phyloP scores from a whole-genome alignment of 2,113 vertebrate species.

The Notarius lentiginosus region DNA sequence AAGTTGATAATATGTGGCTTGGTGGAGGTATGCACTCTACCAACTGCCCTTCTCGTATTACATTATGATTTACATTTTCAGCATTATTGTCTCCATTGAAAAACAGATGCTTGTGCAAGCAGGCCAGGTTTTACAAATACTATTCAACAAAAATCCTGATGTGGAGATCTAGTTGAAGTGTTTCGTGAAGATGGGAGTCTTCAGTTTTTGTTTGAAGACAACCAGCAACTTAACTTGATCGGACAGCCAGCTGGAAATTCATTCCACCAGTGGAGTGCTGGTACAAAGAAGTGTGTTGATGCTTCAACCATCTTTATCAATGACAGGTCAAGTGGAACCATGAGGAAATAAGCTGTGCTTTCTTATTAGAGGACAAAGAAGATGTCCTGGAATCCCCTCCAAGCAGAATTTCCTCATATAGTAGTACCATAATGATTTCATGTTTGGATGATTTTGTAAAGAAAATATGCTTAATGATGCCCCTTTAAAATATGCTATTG shows the following conservation, averaged over 20 bases:
- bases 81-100: not conserved
- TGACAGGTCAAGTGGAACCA: constrained; percentile 7
- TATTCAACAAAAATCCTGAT: not conserved
- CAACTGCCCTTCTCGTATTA: too few species aligned
- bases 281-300: not conserved
- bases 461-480: not conserved
- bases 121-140: not conserved
- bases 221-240: not conserved
- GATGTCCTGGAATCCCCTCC: not conserved
- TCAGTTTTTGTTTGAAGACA: not conserved
- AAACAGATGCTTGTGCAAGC: not conserved
- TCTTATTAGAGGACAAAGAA: not conserved
- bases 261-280: not conserved
- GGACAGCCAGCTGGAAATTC: not conserved
- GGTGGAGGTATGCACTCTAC: too few species aligned
- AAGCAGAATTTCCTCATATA: not conserved
- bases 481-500: not conserved
- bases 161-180: not conserved
- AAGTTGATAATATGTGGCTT: too few species aligned
- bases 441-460: constrained; percentile 16
- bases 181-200: not conserved
- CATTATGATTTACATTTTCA: not conserved
- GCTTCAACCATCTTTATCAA: not conserved
- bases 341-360: not conserved
- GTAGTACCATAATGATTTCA: not conserved